Conservation (phyloP, 1,140 invertebrate species). For the Atopsyche davidsoni region DNA sequence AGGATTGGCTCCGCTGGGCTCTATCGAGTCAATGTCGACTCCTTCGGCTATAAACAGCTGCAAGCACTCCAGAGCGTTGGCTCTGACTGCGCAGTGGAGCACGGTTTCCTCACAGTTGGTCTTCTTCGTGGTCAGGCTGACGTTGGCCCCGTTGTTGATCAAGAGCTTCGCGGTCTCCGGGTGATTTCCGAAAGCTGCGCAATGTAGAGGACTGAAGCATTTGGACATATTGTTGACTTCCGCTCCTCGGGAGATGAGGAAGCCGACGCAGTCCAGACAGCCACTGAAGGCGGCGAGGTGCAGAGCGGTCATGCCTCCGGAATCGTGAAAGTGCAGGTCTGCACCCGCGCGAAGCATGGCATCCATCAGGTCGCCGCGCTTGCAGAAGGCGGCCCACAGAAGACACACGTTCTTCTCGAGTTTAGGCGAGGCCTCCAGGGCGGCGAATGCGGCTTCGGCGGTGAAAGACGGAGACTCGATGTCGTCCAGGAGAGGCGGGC, state of each 20-base stretch:
- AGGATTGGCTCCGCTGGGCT: conserved; percentile 65
- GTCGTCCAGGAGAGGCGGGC: conserved; percentile 61
- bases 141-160: conserved; percentile 58
- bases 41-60: conserved; percentile 65
- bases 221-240: conserved; percentile 61
- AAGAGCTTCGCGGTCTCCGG: conserved; percentile 65
- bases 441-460: conserved; percentile 48
- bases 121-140: conserved; percentile 52
- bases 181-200: conserved; percentile 73
- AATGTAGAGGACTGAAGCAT: conserved; percentile 70
- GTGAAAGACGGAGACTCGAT: conserved; percentile 59
- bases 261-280: conserved; percentile 61
- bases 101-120: conserved; percentile 67
- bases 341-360: conserved; percentile 56
- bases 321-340: conserved; percentile 62
- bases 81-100: conserved; percentile 68
- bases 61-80: conserved; percentile 67
- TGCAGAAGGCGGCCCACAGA: conserved; percentile 65
- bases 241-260: conserved; percentile 60
- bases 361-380: conserved; percentile 57
- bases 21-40: conserved; percentile 60
- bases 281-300: conserved; percentile 74
- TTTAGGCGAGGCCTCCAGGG: conserved; percentile 51
- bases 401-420: conserved; percentile 62
- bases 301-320: conserved; percentile 61